phyloP scores from a whole-genome alignment of 2,113 vertebrate species.

The Nycticorax nycticorax region DNA sequence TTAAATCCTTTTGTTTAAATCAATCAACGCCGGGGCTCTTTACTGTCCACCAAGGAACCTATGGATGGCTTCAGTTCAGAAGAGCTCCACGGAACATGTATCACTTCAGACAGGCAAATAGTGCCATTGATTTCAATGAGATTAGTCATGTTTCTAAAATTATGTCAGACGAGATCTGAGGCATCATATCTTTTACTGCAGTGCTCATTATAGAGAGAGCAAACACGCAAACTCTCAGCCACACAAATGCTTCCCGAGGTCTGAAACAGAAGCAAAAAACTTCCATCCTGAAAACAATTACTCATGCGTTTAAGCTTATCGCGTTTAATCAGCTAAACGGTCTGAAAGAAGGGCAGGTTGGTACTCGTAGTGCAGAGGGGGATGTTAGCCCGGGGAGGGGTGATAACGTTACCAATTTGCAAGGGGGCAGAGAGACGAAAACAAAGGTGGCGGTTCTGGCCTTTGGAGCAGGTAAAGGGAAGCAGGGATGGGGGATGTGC shows the following conservation, averaged over 20 bases:
- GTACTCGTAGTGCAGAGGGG: not conserved
- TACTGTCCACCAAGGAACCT: not conserved
- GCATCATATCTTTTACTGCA: not conserved
- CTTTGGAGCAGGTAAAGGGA: not conserved
- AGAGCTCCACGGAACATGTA: not conserved
- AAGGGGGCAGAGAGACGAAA: not conserved
- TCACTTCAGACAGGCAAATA: not conserved
- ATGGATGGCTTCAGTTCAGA: not conserved
- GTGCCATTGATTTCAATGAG: not conserved
- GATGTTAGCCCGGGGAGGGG: not conserved
- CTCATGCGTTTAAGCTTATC: not conserved
- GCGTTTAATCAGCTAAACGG: not conserved
- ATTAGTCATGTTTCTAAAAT: constrained; percentile 23
- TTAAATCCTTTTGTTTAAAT: constrained; percentile 1
- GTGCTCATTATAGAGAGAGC: not conserved
- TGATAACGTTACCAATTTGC: not conserved
- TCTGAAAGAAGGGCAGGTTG: not conserved
- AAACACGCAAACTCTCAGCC: not conserved
- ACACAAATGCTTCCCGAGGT: not conserved
- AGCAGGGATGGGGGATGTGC: not conserved
- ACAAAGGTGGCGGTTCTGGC: not conserved
- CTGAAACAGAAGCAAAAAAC: not conserved
- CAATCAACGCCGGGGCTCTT: not conserved
- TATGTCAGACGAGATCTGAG: not conserved
- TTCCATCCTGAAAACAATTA: not conserved